Base-by-base conservation (phyloP, 53 echinoderm and acorn worm genomes). In the Holothuria leucospilota region DNA sequence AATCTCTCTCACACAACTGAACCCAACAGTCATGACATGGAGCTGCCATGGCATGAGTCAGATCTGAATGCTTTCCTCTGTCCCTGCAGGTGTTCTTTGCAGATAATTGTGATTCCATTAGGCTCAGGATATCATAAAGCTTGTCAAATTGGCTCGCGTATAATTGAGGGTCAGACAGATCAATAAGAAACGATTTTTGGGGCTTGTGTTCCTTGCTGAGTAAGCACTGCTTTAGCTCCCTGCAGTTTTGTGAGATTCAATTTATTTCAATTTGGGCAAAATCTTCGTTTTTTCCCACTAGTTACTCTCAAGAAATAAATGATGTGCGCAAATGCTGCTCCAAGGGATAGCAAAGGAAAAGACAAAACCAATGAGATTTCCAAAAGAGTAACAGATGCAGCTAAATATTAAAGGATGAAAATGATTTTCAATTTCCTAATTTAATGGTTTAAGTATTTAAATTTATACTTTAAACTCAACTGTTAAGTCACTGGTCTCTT, bases 81-180 rank as follows among this genome's bases (percentile, higher is more conserved):
- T 75, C 75, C 75, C 75, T 49, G 53, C 52, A 53, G 75, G 75
- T 39, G 51, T 75, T 75, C 75, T 49, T 52, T 4, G 75, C 75
- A 49, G 75, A 52, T 75, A 75, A 75, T 75, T 75, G 75, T 75
- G 75, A 75, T 75, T 75, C 75, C 51, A 75, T 75, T 75, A 51
- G 51, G 23, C 24, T 75, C 41, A 42, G 51, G 51, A 49, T 23
- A 75, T 75, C 75, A 75, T 51, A 52, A 51, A 75, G 51, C 75
- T 51, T 52, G 51, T 75, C 75, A 75, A 49, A 75, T 75, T 49
- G 75, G 75, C 52, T 52, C 39, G 26, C 75, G 7, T 25, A 49
- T 75, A 75, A 75, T 75, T 75, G 75, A 75, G 75, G 75, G 75
- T 75, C 75, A 75, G 75, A 75, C 75, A 39, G 75, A 75, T 75